A percentile compares a stretch with the other conserved stretches of the same genome.
Conservation (phyloP, 2,888 invertebrate genomes). For the Lapara coniferarum region DNA sequence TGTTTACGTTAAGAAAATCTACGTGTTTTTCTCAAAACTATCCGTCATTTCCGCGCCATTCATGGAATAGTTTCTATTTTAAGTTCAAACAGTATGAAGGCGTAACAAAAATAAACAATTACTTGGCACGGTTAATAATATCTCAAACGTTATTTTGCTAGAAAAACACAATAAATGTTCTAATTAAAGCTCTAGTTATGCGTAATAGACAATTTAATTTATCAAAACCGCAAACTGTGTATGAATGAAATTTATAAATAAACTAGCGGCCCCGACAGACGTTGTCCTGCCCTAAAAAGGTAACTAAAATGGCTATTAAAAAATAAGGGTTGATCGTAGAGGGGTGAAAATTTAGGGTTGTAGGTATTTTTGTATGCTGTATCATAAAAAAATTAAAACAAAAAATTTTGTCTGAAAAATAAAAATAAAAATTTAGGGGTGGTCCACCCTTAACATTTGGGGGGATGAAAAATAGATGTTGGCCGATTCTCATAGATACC, state of each 20-base stretch:
- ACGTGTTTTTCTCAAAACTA: neutral
- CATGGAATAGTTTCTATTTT: slow-evolving; percentile 9
- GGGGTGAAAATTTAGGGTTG: no score
- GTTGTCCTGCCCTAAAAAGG: no score
- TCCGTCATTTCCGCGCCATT: neutral
- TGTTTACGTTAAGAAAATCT: slow-evolving; percentile 1
- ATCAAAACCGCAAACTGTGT: slow-evolving; percentile 28
- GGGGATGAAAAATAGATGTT: no score
- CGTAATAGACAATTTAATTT: slow-evolving; percentile 17
- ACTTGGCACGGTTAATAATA: neutral
- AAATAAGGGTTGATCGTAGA: no score
- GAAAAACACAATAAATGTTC: slow-evolving; percentile 4
- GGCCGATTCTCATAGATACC: no score
- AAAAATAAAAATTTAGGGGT: no score
- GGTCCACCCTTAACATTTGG: no score
- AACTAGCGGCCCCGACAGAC: no score
- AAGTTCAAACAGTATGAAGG: neutral
- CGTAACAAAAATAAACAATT: slow-evolving; percentile 11
- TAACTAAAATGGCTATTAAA: no score
- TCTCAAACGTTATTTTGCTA: neutral
- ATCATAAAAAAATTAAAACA: no score
- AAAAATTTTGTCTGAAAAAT: no score
- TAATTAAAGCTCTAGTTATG: slow-evolving; percentile 23
- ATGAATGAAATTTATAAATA: slow-evolving; percentile 29
- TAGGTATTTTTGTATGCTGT: no score